Percentiles rank a stretch among this genome's conserved stretches.
phyloP scores from a whole-genome alignment of 2,113 vertebrate species.

The Bufo bufo region DNA sequence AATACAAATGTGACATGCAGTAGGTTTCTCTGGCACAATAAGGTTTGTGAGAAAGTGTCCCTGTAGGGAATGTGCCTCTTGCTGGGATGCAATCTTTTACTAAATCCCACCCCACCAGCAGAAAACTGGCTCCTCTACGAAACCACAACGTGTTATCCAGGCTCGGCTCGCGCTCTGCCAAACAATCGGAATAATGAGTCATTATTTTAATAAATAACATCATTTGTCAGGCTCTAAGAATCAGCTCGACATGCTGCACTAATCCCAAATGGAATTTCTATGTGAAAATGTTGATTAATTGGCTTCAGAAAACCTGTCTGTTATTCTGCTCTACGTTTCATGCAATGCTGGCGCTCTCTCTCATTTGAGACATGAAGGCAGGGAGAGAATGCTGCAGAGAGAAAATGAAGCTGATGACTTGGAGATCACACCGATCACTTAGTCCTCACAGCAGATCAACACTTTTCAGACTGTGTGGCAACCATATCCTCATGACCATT shows the following conservation, averaged over 20 bases:
- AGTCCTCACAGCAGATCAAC: background rate
- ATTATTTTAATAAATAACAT: conserved; percentile 59
- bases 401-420: background rate
- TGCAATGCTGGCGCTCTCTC: background rate
- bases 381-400: background rate
- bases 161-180: conserved; percentile 36
- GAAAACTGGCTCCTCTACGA: conserved; percentile 35
- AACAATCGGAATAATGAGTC: conserved; percentile 54
- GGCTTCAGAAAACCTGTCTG: conserved; percentile 1
- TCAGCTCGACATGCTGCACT: conserved; percentile 50
- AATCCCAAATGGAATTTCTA: conserved; percentile 56
- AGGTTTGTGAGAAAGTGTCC: conserved; percentile 32
- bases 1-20: conserved; percentile 25
- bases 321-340: background rate
- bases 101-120: conserved; percentile 35
- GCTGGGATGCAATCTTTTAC: conserved; percentile 36
- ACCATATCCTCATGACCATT: no score
- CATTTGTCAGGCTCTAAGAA: conserved; percentile 56
- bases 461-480: background rate
- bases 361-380: background rate
- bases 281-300: conserved; percentile 50
- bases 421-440: background rate
- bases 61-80: background rate
- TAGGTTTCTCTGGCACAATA: conserved; percentile 29
- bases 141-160: conserved; percentile 27